Evolutionary conservation across 2,113 vertebrate species (phyloP).

Genomic region (Epinephelus lanceolatus): DNA sequence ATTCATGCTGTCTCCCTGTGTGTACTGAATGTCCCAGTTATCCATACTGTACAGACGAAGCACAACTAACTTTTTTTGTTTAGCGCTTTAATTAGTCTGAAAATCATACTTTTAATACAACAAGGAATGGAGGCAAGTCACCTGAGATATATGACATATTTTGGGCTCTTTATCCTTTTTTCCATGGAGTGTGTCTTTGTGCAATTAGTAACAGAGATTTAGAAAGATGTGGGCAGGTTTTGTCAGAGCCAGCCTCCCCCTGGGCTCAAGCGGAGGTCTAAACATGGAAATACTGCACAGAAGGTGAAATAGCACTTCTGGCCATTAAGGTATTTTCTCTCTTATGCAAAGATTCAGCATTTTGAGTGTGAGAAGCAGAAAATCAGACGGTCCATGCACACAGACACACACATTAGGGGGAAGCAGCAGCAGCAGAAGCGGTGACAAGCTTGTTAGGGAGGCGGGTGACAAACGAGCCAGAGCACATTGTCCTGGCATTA

Average conservation of each 20-base stretch:
- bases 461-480: slow-evolving; percentile 72
- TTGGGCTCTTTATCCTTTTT: not conserved
- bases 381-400: not conserved
- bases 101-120: not conserved
- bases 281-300: not conserved
- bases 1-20: slow-evolving; percentile 20
- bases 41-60: not conserved
- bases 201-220: not conserved
- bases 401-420: slow-evolving; percentile 33
- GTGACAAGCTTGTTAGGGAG: slow-evolving; percentile 78
- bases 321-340: slow-evolving; percentile 8
- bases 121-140: not conserved
- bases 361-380: slow-evolving; percentile 24
- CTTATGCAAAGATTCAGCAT: slow-evolving; percentile 17
- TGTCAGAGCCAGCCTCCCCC: not conserved
- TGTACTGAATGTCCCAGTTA: slow-evolving; percentile 40
- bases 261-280: not conserved
- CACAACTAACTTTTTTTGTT: slow-evolving; percentile 2
- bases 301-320: slow-evolving; percentile 8
- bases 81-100: slow-evolving; percentile 23
- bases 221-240: not conserved
- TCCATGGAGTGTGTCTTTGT: not conserved
- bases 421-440: slow-evolving; percentile 34
- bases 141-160: slow-evolving; percentile 14
- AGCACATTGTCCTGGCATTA: slow-evolving; percentile 73